Evolutionary conservation across 2,888 invertebrate genomes (phyloP).

Genomic region (Chymomyza fuscimana): DNA sequence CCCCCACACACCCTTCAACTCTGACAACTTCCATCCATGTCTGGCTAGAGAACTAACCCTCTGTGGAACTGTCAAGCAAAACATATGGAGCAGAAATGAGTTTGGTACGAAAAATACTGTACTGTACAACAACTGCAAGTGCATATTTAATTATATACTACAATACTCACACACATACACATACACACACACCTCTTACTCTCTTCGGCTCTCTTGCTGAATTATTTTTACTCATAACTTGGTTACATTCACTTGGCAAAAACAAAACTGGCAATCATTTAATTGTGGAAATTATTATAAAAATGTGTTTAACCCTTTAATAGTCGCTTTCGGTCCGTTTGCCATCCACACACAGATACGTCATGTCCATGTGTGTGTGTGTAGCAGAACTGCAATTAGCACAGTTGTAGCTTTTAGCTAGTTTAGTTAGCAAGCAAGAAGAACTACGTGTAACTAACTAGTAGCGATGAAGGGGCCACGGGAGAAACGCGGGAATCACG

Average conservation of each 20-base stretch:
- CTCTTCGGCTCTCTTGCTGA: not conserved
- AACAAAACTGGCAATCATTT: constrained; percentile 38
- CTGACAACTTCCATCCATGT: not conserved
- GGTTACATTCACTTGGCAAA: constrained; percentile 18
- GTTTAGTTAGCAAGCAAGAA: not conserved
- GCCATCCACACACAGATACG: not conserved
- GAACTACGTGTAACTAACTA: not conserved
- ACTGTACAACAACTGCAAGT: constrained; percentile 10
- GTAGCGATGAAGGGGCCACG: not conserved
- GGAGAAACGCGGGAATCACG: no score
- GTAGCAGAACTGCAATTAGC: constrained; percentile 33
- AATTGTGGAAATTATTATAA: constrained; percentile 57
- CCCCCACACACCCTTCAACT: not conserved
- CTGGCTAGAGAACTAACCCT: not conserved
- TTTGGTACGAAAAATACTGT: not conserved
- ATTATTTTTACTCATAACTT: constrained; percentile 56
- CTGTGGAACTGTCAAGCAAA: not conserved
- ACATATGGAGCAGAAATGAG: no score
- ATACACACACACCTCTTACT: not conserved
- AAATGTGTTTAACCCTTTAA: constrained; percentile 61
- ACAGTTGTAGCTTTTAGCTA: not conserved
- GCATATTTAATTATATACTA: constrained; percentile 8
- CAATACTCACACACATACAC: constrained; percentile 1
- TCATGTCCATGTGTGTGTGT: constrained; percentile 19
- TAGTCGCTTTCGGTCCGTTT: constrained; percentile 33